Percentiles rank a stretch among this genome's conserved stretches.
Conservation (phyloP, 2,113 vertebrate genomes). For the Colaptes auratus region DNA sequence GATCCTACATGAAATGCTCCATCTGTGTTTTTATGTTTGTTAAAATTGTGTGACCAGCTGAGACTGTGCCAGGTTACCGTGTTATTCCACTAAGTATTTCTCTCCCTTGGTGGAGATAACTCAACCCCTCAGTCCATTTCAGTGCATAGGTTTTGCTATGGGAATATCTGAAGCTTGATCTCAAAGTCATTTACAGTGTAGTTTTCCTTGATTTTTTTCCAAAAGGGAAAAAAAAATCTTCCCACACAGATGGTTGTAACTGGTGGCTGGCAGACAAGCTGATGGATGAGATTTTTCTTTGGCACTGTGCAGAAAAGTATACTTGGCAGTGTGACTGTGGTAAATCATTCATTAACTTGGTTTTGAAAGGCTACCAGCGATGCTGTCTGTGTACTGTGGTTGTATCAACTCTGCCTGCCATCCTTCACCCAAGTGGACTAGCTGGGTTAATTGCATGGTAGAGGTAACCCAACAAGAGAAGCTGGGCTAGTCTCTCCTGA, state of each 20-base stretch:
- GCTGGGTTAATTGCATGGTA: conserved; percentile 37
- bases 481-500: conserved; percentile 16
- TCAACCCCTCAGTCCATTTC: not conserved
- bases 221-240: conserved; percentile 18
- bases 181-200: conserved; percentile 30
- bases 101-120: conserved; percentile 9
- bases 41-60: conserved; percentile 7
- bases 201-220: conserved; percentile 53
- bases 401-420: not conserved
- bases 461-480: not conserved
- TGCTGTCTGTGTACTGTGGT: not conserved
- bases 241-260: conserved; percentile 62
- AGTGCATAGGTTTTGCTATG: not conserved
- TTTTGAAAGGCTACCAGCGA: conserved; percentile 51
- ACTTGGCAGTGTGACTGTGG: conserved; percentile 9
- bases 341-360: conserved; percentile 34
- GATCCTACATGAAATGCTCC: conserved; percentile 31
- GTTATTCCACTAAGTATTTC: conserved; percentile 28
- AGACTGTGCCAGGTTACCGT: not conserved
- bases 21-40: conserved; percentile 45
- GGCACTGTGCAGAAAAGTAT: not conserved
- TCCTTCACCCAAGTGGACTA: conserved; percentile 16
- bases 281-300: conserved; percentile 57
- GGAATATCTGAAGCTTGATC: conserved; percentile 11
- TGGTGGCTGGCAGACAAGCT: conserved; percentile 56